A percentile compares a stretch with the other conserved stretches of the same genome.
Evolutionary conservation across 2,797 vertebrate species (phyloP).

Genomic region (Amniataba percoides): DNA sequence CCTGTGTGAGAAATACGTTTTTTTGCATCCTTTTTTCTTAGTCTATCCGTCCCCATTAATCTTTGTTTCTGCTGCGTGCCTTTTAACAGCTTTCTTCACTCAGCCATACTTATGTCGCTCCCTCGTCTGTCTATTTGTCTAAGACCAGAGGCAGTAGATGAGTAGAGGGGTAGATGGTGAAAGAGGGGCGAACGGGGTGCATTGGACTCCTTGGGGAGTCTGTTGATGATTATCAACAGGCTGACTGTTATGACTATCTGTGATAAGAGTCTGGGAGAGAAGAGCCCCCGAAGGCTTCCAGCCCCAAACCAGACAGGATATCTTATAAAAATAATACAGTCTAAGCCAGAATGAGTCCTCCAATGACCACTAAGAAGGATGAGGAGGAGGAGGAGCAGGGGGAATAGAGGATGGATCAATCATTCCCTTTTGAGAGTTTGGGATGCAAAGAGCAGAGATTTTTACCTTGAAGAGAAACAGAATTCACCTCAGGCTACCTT

Average conservation of each 20-base stretch:
- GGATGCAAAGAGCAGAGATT: slow-evolving; percentile 31
- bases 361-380: slow-evolving; percentile 31
- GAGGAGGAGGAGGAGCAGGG: slow-evolving; percentile 32
- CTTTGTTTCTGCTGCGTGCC: slow-evolving; percentile 18
- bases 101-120: slow-evolving; percentile 40
- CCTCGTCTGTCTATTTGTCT: slow-evolving; percentile 83
- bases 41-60: slow-evolving; percentile 29
- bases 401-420: slow-evolving; percentile 44
- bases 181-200: slow-evolving; percentile 49
- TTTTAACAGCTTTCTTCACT: slow-evolving; percentile 56
- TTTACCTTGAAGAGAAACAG: slow-evolving; percentile 41
- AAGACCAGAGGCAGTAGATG: slow-evolving; percentile 79
- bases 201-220: slow-evolving; percentile 80
- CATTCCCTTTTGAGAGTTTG: slow-evolving; percentile 31
- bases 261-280: slow-evolving; percentile 83
- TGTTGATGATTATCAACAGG: slow-evolving; percentile 85
- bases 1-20: slow-evolving; percentile 7
- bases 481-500: slow-evolving; percentile 7
- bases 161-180: slow-evolving; percentile 65
- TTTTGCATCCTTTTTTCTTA: slow-evolving; percentile 9
- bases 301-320: slow-evolving; percentile 77
- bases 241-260: slow-evolving; percentile 86
- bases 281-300: slow-evolving; percentile 72
- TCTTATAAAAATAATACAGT: slow-evolving; percentile 69
- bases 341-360: slow-evolving; percentile 41